Conservation (phyloP, 2,113 vertebrate genomes). For the Erythrocercus mccallii region DNA sequence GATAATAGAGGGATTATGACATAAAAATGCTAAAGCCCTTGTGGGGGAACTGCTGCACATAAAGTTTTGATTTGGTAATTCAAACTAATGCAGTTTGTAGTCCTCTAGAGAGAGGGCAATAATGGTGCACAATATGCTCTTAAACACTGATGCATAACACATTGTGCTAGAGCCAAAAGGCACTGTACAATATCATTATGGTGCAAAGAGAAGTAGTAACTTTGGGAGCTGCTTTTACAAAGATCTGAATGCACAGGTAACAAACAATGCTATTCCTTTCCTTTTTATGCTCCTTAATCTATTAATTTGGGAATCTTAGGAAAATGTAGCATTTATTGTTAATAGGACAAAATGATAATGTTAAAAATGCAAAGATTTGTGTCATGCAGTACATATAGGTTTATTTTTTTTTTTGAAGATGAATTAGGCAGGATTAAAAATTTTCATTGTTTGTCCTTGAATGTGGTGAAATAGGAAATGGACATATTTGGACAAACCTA, state of each 20-base stretch:
- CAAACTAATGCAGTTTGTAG: slow-evolving; percentile 82
- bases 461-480: not conserved
- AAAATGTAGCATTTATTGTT: not conserved
- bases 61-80: slow-evolving; percentile 84
- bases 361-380: not conserved
- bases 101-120: slow-evolving; percentile 80
- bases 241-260: slow-evolving; percentile 7
- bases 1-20: slow-evolving; percentile 79
- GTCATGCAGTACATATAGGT: not conserved
- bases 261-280: not conserved
- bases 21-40: slow-evolving; percentile 84
- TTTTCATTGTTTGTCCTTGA: not conserved
- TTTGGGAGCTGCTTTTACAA: slow-evolving; percentile 62
- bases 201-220: slow-evolving; percentile 72
- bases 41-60: slow-evolving; percentile 74
- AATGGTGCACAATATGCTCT: slow-evolving; percentile 81
- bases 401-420: too few relatives aligned
- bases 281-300: not conserved
- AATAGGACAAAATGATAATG: not conserved
- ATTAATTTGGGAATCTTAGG: not conserved
- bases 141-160: slow-evolving; percentile 82
- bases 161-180: slow-evolving; percentile 79
- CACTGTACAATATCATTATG: slow-evolving; percentile 80
- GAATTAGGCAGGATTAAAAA: not conserved
- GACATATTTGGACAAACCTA: not conserved